Percentiles rank a stretch among this genome's conserved stretches.
Conservation (phyloP, 2,888 invertebrate genomes). For the Deilephila elpenor region DNA sequence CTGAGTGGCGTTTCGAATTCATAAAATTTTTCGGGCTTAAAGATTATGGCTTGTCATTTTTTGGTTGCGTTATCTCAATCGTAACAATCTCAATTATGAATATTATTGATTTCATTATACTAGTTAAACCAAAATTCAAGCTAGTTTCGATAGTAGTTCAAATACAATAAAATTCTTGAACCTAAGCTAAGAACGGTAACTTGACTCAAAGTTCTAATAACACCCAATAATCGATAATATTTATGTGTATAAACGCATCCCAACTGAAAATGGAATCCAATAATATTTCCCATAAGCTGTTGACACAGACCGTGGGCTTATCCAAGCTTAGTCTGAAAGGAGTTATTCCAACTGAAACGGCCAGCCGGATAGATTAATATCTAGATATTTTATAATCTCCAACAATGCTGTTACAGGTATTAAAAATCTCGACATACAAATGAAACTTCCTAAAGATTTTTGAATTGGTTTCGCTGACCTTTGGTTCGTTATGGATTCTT, state of each 20-base stretch:
- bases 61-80: too few species aligned
- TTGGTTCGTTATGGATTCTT: background rate
- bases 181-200: too few species aligned
- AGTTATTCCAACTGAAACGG: conserved; percentile 56
- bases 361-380: conserved; percentile 50
- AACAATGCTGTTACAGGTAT: conserved; percentile 20
- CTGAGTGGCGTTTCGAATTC: too few species aligned
- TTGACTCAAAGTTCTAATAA: too few species aligned
- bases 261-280: background rate
- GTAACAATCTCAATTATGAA: too few species aligned
- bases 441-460: background rate
- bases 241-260: background rate
- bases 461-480: background rate
- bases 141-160: too few species aligned
- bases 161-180: too few species aligned
- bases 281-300: conserved; percentile 10
- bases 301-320: conserved; percentile 36
- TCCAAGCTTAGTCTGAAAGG: conserved; percentile 56
- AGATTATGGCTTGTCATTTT: too few species aligned
- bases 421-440: background rate
- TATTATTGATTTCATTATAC: too few species aligned
- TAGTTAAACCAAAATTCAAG: too few species aligned
- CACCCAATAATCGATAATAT: background rate
- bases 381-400: conserved; percentile 45
- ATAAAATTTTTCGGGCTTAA: too few species aligned